A percentile compares a stretch with the other conserved stretches of the same genome.
phyloP scores from a whole-genome alignment of 2,113 vertebrate genomes.

The Megatriorchis doriae region DNA sequence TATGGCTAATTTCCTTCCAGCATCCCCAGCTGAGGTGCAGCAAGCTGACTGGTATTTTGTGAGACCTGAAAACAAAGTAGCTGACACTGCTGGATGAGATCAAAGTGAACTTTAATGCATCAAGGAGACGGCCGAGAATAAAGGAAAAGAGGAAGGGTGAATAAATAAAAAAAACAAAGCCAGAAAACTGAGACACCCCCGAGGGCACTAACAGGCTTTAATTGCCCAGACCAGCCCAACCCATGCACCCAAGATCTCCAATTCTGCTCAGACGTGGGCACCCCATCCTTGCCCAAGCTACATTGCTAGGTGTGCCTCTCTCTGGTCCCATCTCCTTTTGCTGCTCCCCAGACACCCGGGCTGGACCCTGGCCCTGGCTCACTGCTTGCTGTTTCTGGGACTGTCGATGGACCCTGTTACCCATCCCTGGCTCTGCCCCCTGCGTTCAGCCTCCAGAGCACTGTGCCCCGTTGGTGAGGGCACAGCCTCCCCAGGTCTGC shows the following conservation, averaged over 20 bases:
- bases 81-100: neutral
- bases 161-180: neutral
- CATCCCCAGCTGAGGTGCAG: neutral
- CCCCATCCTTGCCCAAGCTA: neutral
- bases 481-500: neutral
- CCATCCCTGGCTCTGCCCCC: neutral
- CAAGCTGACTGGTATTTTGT: neutral
- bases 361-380: too few species aligned
- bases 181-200: neutral
- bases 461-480: fast-evolving
- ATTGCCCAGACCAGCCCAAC: neutral
- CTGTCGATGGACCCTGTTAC: neutral
- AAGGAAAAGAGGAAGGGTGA: neutral
- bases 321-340: neutral
- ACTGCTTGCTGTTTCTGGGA: neutral
- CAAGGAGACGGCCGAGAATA: neutral
- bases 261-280: neutral
- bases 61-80: neutral
- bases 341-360: neutral
- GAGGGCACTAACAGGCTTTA: neutral
- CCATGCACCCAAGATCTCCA: neutral
- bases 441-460: neutral
- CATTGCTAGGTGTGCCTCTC: too few species aligned
- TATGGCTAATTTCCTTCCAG: neutral
- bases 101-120: neutral